Evolutionary conservation across 2,888 invertebrate species (phyloP).

Genomic region (Nephrotoma guestfalica): DNA sequence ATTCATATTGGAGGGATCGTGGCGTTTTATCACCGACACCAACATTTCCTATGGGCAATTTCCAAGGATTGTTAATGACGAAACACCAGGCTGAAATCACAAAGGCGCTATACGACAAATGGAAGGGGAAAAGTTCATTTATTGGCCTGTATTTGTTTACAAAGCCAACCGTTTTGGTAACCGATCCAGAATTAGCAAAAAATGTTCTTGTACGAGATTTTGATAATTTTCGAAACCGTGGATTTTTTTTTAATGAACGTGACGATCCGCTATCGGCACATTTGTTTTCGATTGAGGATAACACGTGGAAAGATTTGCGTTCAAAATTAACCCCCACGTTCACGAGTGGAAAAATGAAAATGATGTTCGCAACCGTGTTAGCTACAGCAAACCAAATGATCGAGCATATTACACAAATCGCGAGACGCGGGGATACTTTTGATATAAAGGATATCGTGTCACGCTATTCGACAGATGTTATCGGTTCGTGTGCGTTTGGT

Average conservation of each 20-base stretch:
- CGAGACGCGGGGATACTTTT: slow-evolving; percentile 8
- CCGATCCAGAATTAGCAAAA: slow-evolving; percentile 15
- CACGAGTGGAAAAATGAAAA: slow-evolving; percentile 27
- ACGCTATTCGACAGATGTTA: slow-evolving; percentile 29
- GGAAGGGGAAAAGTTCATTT: neutral
- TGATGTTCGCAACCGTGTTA: slow-evolving; percentile 20
- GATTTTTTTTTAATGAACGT: slow-evolving; percentile 14
- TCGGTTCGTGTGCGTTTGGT: slow-evolving; percentile 41
- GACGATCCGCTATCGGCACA: slow-evolving; percentile 17
- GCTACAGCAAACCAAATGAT: slow-evolving; percentile 12
- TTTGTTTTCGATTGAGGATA: slow-evolving; percentile 17
- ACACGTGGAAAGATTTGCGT: slow-evolving; percentile 28
- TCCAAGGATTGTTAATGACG: neutral
- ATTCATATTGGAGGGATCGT: neutral
- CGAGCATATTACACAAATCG: slow-evolving; percentile 8
- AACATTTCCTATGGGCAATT: neutral
- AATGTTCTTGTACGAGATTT: slow-evolving; percentile 18
- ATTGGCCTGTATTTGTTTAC: neutral
- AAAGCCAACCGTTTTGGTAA: neutral
- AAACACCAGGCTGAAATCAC: neutral
- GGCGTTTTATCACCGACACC: neutral
- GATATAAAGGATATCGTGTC: slow-evolving; percentile 25
- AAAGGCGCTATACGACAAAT: neutral
- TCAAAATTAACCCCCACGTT: slow-evolving; percentile 26
- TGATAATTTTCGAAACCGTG: slow-evolving; percentile 17